Conservation (phyloP, 2,888 invertebrate genomes). For the Ophion obscuratus region DNA sequence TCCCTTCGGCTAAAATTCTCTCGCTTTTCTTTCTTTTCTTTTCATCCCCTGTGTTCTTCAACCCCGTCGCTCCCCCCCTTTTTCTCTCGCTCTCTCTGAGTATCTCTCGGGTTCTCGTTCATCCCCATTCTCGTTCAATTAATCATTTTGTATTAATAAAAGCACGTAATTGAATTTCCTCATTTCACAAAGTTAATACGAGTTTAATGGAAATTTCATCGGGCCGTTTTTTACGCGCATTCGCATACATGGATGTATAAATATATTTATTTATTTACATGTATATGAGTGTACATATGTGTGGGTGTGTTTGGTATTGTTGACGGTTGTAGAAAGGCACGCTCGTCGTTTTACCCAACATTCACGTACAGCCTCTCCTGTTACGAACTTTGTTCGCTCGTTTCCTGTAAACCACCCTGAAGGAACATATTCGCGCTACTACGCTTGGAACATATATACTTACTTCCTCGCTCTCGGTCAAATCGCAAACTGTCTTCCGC, state of each 20-base stretch:
- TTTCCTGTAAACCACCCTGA: slow-evolving; percentile 50
- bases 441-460: slow-evolving; percentile 3
- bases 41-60: slow-evolving; percentile 2
- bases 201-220: slow-evolving; percentile 81
- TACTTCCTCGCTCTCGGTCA: slow-evolving; percentile 54
- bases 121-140: slow-evolving; percentile 76
- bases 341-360: slow-evolving; percentile 52
- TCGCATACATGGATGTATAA: neutral
- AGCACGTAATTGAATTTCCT: slow-evolving; percentile 80
- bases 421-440: slow-evolving; percentile 13
- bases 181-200: slow-evolving; percentile 81
- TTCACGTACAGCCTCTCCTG: slow-evolving; percentile 59
- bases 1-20: slow-evolving; percentile 26
- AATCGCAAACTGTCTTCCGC: slow-evolving; percentile 52
- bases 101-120: neutral
- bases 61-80: neutral
- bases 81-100: slow-evolving; percentile 47
- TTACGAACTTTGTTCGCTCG: slow-evolving; percentile 62
- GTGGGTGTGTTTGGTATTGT: slow-evolving; percentile 23
- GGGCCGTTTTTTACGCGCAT: slow-evolving; percentile 70
- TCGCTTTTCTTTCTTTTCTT: slow-evolving; percentile 15
- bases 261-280: neutral
- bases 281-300: neutral
- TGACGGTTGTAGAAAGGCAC: slow-evolving; percentile 7
- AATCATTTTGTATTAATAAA: slow-evolving; percentile 83